Base-by-base conservation (phyloP, 2,888 invertebrate species). In the Hemaris fuciformis region DNA sequence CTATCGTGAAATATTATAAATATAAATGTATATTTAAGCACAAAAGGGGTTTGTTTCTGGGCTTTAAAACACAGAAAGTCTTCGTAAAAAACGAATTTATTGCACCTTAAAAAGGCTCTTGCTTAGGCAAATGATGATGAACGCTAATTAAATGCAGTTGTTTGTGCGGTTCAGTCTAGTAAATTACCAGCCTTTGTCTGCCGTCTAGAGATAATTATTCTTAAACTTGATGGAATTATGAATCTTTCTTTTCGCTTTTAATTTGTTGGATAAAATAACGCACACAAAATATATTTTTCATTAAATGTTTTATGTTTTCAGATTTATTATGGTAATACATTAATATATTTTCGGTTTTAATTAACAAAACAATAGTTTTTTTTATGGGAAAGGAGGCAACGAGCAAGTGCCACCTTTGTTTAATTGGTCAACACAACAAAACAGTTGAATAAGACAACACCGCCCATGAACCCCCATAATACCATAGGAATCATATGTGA, bases 71-170 rank as follows among this genome's bases (percentile, higher is more conserved):
- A 5, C 38, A n/a, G n/a, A 3, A 18, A 43, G 20, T 43, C 7
- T 10, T 43, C 20, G 20, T 3, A 3, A 18, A 45, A 45, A 18
- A 20, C 20, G 43, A 7, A 10, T 45, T 45, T 22, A 22, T 10
- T 46, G 23, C n/a, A 25, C 23, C n/a, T 25, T 46, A 1, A 25
- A 46, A 46, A 46, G 5, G 13, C 4, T 46, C 22, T 22, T 5
- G 10, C 13, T 46, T 45, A 46, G 31, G 8, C 31, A 22, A 59
- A 59, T 59, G 31, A 59, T 59, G 46, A 59, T 43, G 45, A 18
- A 46, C 6, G 25, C 23, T 46, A 46, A 13, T 46, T 46, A 13
- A 46, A 46, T 20, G 46, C 46, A 46, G n/a, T 46, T 46, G 46
- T 23, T 46, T 25, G 25, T 46, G 15, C n/a, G 46, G n/a, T 46